phyloP scores from a whole-genome alignment of 2,888 invertebrate genomes.

The Drosophila recens region DNA sequence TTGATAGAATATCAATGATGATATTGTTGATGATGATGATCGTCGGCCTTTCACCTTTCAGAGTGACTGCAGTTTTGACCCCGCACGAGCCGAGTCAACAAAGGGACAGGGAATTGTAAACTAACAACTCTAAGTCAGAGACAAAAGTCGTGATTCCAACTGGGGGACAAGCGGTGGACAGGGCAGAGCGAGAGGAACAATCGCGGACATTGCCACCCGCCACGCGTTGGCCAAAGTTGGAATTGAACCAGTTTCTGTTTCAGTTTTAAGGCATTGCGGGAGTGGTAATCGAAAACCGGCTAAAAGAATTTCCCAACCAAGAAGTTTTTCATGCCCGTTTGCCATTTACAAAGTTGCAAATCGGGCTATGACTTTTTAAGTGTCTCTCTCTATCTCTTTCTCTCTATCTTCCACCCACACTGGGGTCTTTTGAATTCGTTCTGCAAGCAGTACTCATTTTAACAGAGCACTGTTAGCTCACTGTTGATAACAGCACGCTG shows the following conservation, averaged over 20 bases:
- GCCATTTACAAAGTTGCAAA: conserved; percentile 60
- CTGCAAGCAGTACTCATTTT: not conserved
- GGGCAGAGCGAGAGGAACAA: not conserved
- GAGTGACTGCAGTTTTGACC: conserved; percentile 55
- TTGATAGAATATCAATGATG: conserved; percentile 70
- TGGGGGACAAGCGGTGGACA: too few species aligned
- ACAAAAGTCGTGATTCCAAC: conserved; percentile 48
- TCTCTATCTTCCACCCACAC: not conserved
- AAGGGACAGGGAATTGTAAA: conserved; percentile 21
- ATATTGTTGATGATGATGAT: conserved; percentile 21
- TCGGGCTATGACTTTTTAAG: conserved; percentile 5
- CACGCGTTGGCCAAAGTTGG: conserved; percentile 47
- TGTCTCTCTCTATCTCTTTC: not conserved
- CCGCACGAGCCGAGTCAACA: conserved; percentile 64
- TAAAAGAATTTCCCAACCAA: conserved; percentile 69
- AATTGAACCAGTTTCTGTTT: conserved; percentile 70
- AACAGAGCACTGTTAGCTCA: not conserved
- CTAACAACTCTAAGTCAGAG: conserved; percentile 14
- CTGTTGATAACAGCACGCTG: not conserved
- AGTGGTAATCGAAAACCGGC: conserved; percentile 77
- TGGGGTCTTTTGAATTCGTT: conserved; percentile 1
- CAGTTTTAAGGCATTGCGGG: conserved; percentile 45
- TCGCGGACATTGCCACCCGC: conserved; percentile 69
- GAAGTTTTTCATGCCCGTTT: conserved; percentile 77
- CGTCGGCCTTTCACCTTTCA: conserved; percentile 68